Percentiles rank a stretch among this genome's conserved stretches.
phyloP scores from a whole-genome alignment of 2,113 vertebrate species.

The Martes martes region DNA sequence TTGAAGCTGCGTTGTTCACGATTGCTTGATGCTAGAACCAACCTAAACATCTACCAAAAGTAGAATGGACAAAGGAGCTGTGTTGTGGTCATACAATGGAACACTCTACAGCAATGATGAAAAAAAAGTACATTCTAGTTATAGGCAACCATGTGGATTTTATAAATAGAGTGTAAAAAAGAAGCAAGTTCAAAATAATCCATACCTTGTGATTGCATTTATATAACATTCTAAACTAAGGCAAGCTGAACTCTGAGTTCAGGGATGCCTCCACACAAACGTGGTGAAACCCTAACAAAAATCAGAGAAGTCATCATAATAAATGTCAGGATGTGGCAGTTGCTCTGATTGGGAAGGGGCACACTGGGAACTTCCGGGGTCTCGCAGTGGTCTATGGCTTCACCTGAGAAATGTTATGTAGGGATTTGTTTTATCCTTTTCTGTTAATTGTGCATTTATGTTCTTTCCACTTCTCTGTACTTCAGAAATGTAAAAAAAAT shows the following conservation, averaged over 20 bases:
- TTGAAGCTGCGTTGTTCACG: background rate
- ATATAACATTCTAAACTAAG: background rate
- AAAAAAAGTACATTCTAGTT: background rate
- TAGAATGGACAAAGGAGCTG: no score
- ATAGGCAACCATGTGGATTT: background rate
- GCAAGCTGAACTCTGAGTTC: background rate
- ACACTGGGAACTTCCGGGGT: background rate
- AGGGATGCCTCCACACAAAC: background rate
- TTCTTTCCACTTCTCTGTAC: background rate
- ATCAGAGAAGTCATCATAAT: background rate
- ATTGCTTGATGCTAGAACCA: background rate
- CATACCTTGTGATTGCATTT: background rate
- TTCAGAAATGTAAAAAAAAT: background rate
- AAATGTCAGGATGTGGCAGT: background rate
- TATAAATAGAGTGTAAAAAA: background rate
- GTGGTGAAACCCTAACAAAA: background rate
- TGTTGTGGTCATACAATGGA: background rate
- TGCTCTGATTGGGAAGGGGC: background rate
- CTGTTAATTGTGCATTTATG: background rate
- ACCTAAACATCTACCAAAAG: background rate
- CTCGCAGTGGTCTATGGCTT: background rate
- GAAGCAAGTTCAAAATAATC: background rate
- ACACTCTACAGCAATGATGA: background rate
- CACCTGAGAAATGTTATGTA: background rate
- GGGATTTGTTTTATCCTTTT: background rate